A percentile compares a stretch with the other conserved stretches of the same genome.
phyloP scores from a whole-genome alignment of 92 coral and sea anemone species.

The Phenganax marumi region DNA sequence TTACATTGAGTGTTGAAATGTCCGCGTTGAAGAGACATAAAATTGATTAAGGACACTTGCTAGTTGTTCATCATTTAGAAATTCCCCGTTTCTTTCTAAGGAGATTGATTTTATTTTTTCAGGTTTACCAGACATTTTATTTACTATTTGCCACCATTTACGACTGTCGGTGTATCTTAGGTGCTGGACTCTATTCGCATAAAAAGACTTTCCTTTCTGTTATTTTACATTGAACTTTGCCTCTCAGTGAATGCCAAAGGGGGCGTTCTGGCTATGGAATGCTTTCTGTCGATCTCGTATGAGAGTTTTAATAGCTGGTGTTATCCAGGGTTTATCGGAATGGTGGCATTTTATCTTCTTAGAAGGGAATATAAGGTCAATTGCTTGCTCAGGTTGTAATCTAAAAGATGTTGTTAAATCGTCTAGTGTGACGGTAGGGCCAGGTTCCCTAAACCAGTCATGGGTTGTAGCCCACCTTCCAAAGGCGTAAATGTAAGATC shows the following conservation, averaged over 20 bases:
- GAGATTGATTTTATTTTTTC: slow-evolving; percentile 27
- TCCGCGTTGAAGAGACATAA: slow-evolving; percentile 45
- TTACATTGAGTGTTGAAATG: slow-evolving; percentile 47
- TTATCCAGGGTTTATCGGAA: slow-evolving; percentile 36
- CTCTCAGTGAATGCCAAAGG: slow-evolving; percentile 37
- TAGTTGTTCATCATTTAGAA: slow-evolving; percentile 23
- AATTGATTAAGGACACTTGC: slow-evolving; percentile 43
- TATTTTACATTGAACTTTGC: slow-evolving; percentile 51
- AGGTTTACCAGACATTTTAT: slow-evolving; percentile 53
- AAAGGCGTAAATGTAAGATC: slow-evolving; percentile 39
- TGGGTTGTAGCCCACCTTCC: slow-evolving; percentile 38
- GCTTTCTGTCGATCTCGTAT: slow-evolving; percentile 25
- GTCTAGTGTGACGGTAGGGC: slow-evolving; percentile 14
- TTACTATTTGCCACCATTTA: slow-evolving; percentile 60
- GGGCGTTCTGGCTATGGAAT: slow-evolving; percentile 32
- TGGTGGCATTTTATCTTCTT: neutral
- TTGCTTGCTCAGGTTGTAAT: slow-evolving; percentile 26
- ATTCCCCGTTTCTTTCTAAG: slow-evolving; percentile 45
- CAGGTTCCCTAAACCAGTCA: slow-evolving; percentile 36
- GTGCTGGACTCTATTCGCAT: slow-evolving; percentile 41
- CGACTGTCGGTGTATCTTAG: slow-evolving; percentile 48
- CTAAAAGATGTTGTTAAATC: slow-evolving; percentile 20
- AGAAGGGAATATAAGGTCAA: neutral
- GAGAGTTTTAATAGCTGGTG: slow-evolving; percentile 10
- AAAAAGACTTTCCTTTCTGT: neutral